Base-by-base conservation (phyloP, 2,113 vertebrate genomes). In the Tetraodon nigroviridis region DNA sequence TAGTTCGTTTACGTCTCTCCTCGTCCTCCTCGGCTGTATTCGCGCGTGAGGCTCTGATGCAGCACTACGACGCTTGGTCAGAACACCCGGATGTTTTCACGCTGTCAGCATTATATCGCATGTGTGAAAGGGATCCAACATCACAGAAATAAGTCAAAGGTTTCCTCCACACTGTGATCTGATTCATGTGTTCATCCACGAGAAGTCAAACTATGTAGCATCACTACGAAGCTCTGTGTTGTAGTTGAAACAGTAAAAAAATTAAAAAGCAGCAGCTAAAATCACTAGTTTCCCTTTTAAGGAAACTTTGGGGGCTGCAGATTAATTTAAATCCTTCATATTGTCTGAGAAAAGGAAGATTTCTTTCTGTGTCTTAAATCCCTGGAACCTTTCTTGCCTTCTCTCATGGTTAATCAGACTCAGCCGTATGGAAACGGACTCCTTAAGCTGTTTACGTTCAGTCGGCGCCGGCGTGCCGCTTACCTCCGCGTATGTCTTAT, bases 371-470 rank as follows among this genome's bases (percentile, higher is more conserved):
- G 77, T 84, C 69, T 86, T 81, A 72, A 79, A 57, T 53, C 27
- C 74, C 66, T 80, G 81, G 71, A 80, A 83, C 67, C 46, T 67
- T 49, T 67, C n/a, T 72, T 73, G 76, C 75, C 78, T 83, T 79
- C 32, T 65, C 40, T 68, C 49, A 32, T 59, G 41, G 42, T 19
- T 17, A 21, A 62, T 70, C 71, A 74, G 53, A 62, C 57, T 64
- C 22, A 58, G 67, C 76, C 73, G 80, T 75, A 71, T 61, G 48
- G 51, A 45, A 29, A 58, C 42, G 44, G 62, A 73, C 48, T 70
- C 46, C 45, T 61, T 10, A 14, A 64, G 41, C 58, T 45, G 55
- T 82, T 84, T 80, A 64, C 71, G 64, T 71, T 71, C 44, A 60
- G 60, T 21, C 58, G 58, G 74, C 83, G 80, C 80, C 86, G 78